Evolutionary conservation across 2,113 vertebrate genomes (phyloP).

Genomic region (Dendrocopos noguchii): DNA sequence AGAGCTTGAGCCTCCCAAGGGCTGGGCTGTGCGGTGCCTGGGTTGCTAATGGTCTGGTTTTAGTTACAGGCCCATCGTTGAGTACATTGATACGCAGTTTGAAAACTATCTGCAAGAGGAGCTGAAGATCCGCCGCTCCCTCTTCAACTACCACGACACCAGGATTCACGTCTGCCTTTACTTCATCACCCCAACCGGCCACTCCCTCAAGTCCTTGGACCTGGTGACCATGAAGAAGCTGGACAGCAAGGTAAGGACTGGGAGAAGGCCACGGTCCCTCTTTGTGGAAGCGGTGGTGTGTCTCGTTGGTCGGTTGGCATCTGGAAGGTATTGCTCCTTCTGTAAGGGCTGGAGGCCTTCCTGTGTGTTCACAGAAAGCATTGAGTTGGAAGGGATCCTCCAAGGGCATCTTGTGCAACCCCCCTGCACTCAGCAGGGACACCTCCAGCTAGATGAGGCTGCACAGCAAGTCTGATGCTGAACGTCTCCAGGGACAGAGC

Average conservation of each 20-base stretch:
- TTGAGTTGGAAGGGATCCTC: too few relatives aligned
- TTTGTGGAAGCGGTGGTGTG: background rate
- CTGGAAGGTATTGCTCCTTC: background rate
- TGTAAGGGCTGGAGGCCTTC: background rate
- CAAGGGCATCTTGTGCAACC: too few relatives aligned
- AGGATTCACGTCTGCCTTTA: constrained; percentile 98
- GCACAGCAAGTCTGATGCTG: too few relatives aligned
- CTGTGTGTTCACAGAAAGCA: background rate
- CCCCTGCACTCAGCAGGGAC: too few relatives aligned
- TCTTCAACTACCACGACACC: constrained; percentile 97
- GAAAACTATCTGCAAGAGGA: constrained; percentile 98
- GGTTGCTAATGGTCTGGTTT: constrained; percentile 75
- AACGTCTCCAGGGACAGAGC: too few relatives aligned
- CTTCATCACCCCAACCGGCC: constrained; percentile 96
- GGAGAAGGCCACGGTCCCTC: background rate
- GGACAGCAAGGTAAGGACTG: constrained; percentile 89
- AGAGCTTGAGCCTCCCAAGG: background rate
- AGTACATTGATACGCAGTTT: constrained; percentile 98
- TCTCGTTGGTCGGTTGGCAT: too few relatives aligned
- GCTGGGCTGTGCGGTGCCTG: background rate
- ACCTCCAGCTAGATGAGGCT: too few relatives aligned
- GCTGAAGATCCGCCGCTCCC: constrained; percentile 96
- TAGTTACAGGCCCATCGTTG: constrained; percentile 98
- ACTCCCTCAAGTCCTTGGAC: constrained; percentile 96
- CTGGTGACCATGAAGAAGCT: constrained; percentile 98